These are phyloP conservation scores for Sipha flava DNA, from an alignment of 1,140 invertebrate species.

Conservation along the genomic window DNA sequence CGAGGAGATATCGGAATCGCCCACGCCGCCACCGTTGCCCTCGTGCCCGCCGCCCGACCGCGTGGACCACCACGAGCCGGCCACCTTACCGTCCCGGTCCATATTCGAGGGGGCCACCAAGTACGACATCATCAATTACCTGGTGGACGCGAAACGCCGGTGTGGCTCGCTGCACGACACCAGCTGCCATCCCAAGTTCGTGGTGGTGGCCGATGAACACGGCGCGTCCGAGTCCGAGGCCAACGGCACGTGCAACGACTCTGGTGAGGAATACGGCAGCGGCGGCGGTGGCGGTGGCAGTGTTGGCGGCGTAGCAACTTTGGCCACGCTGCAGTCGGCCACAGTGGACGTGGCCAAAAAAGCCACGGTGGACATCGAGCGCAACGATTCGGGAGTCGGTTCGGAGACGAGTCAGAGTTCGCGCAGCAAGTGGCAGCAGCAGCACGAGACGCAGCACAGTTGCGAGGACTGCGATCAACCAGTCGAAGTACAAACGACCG, in stretches of 20 bases:
- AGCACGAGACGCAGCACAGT: slow-evolving; percentile 49
- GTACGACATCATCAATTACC: slow-evolving; percentile 77
- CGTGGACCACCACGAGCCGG: slow-evolving; percentile 29
- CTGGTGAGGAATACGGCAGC: slow-evolving; percentile 36
- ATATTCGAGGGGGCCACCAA: slow-evolving; percentile 74
- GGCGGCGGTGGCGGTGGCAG: background rate
- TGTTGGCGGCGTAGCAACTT: slow-evolving; percentile 25
- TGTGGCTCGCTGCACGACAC: slow-evolving; percentile 46
- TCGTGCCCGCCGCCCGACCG: slow-evolving; percentile 53
- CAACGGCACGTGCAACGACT: slow-evolving; percentile 54
- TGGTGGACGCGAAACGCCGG: slow-evolving; percentile 73
- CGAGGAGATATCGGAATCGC: slow-evolving; percentile 65
- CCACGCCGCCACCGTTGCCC: slow-evolving; percentile 63
- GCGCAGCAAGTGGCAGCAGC: slow-evolving; percentile 57
- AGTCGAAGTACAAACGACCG: slow-evolving; percentile 59
- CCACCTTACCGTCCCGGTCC: slow-evolving; percentile 46
- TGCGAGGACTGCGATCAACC: slow-evolving; percentile 70
- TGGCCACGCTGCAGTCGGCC: slow-evolving; percentile 6
- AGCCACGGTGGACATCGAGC: slow-evolving; percentile 59
- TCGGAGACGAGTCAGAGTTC: slow-evolving; percentile 85
- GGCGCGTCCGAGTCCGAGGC: slow-evolving; percentile 36
- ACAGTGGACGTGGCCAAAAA: slow-evolving; percentile 30
- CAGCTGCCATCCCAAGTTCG: slow-evolving; percentile 45
- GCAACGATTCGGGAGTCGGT: slow-evolving; percentile 87
- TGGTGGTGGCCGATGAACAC: slow-evolving; percentile 37